A percentile compares a stretch with the other conserved stretches of the same genome.
Evolutionary conservation across 2,888 invertebrate genomes (phyloP).

Genomic region (Aricia artaxerxes): DNA sequence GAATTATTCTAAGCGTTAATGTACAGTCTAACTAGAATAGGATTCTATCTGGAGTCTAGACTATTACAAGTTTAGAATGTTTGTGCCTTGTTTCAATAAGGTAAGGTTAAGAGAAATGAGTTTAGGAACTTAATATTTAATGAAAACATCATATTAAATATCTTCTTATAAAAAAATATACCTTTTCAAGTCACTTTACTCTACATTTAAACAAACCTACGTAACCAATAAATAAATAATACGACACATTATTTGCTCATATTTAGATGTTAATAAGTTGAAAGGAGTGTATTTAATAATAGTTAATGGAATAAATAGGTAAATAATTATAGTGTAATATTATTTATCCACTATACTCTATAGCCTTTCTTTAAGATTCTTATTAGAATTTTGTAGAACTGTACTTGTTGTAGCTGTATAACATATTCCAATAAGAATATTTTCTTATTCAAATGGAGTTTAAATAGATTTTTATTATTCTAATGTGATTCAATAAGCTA

Average conservation of each 20-base stretch:
- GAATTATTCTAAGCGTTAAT: conserved; percentile 38
- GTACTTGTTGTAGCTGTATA: not conserved
- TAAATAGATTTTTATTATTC: not conserved
- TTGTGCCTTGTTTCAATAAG: not conserved
- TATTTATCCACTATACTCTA: not conserved
- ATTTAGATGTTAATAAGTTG: too few species aligned
- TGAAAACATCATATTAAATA: too few species aligned
- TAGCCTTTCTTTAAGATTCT: not conserved
- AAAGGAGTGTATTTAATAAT: too few species aligned
- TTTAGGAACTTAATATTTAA: not conserved
- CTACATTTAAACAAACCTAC: too few species aligned
- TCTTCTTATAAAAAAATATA: too few species aligned
- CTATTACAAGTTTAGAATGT: not conserved
- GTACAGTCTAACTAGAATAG: conserved; percentile 33
- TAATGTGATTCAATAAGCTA: not conserved
- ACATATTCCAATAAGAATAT: not conserved
- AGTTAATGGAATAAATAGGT: too few species aligned
- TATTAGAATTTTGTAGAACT: not conserved
- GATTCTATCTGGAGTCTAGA: not conserved
- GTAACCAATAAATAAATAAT: too few species aligned
- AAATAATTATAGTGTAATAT: too few species aligned
- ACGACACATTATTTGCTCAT: too few species aligned
- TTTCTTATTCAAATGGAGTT: not conserved
- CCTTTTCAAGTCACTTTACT: too few species aligned
- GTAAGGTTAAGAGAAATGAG: not conserved